These are phyloP conservation scores for Nebria brevicollis DNA, from an alignment of 2,888 invertebrate species.

Conservation along the genomic window DNA sequence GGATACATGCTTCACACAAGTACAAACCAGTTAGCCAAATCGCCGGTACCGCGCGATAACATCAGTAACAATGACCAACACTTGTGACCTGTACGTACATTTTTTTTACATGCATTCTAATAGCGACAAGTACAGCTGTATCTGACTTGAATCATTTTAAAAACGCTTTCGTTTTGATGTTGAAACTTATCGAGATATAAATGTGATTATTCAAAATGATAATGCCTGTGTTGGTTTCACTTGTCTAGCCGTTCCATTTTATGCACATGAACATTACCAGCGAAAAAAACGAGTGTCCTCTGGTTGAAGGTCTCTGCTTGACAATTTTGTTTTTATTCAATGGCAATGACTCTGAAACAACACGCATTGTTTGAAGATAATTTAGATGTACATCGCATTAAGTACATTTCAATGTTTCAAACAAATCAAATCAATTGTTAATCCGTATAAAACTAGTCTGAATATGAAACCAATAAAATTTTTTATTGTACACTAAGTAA, in stretches of 20 bases:
- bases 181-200: neutral
- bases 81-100: neutral
- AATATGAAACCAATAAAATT: too few relatives aligned
- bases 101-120: neutral
- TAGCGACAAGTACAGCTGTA: neutral
- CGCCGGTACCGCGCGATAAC: neutral
- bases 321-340: neutral
- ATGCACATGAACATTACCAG: constrained; percentile 10
- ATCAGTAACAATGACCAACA: neutral
- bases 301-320: neutral
- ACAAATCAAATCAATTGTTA: too few relatives aligned
- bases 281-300: neutral
- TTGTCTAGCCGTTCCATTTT: constrained; percentile 20
- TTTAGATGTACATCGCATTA: neutral
- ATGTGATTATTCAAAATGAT: neutral
- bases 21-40: neutral
- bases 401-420: too few relatives aligned
- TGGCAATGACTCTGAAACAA: neutral
- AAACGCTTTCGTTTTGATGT: neutral
- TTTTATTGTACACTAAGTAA: too few relatives aligned
- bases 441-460: neutral
- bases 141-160: neutral
- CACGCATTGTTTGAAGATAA: neutral
- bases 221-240: neutral
- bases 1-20: neutral